Evolutionary conservation across 30 jellyfish, hydroid and myxozoan species (phyloP).

Genomic region (Haliclystus octoradiatus): DNA sequence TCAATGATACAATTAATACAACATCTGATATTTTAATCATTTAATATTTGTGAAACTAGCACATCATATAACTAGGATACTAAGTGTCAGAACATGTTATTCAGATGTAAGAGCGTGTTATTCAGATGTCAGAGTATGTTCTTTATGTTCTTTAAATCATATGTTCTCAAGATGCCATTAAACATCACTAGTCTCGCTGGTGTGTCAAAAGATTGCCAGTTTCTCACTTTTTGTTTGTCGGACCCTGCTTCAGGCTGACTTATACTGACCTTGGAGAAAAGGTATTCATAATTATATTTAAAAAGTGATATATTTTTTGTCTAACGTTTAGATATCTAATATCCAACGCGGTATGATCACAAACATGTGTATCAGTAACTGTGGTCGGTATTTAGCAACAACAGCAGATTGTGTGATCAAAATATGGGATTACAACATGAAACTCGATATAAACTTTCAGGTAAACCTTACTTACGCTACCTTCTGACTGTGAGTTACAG

Average conservation of each 20-base stretch:
- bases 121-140: not conserved
- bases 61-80: too few relatives aligned
- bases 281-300: too few relatives aligned
- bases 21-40: too few relatives aligned
- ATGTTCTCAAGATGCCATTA: not conserved
- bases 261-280: too few relatives aligned
- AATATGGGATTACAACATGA: slow-evolving; percentile 78
- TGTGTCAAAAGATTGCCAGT: too few relatives aligned
- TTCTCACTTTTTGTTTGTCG: too few relatives aligned
- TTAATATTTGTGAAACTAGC: too few relatives aligned
- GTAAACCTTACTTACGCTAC: slow-evolving; percentile 2
- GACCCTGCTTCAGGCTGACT: too few relatives aligned
- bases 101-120: not conserved
- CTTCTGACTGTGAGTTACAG: too few relatives aligned
- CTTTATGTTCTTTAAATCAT: not conserved
- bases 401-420: slow-evolving; percentile 70
- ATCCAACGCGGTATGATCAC: slow-evolving; percentile 59
- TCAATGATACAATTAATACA: too few relatives aligned
- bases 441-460: slow-evolving; percentile 56
- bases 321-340: slow-evolving; percentile 30
- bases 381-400: slow-evolving; percentile 66
- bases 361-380: slow-evolving; percentile 33
- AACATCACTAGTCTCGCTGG: too few relatives aligned
- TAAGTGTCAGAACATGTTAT: not conserved
- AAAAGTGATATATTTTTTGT: not conserved